A percentile compares a stretch with the other conserved stretches of the same genome.
Evolutionary conservation across 2,888 invertebrate species (phyloP).

Genomic region (Athrips mouffetella): DNA sequence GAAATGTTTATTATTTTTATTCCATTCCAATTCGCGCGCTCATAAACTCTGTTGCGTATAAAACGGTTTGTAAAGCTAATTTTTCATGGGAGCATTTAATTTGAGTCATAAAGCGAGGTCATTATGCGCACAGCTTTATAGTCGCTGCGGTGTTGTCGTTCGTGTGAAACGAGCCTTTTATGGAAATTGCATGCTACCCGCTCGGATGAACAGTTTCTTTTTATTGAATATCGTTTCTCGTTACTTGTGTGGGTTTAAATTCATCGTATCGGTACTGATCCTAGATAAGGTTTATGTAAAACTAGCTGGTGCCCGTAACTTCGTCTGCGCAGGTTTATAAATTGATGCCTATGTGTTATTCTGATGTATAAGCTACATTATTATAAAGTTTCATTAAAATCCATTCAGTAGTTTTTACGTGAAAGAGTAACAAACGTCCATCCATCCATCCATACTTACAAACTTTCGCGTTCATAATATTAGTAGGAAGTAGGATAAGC

Average conservation of each 20-base stretch:
- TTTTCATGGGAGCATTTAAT: neutral
- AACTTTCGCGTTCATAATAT: too few species aligned
- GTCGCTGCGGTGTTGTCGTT: neutral
- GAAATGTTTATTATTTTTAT: neutral
- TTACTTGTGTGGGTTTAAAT: neutral
- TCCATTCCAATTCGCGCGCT: neutral
- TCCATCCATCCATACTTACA: too few species aligned
- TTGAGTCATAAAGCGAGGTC: neutral
- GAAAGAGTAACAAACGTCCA: too few species aligned
- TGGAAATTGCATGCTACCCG: neutral
- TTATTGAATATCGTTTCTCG: constrained; percentile 1
- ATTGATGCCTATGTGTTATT: too few species aligned
- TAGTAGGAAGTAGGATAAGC: too few species aligned
- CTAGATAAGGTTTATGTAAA: too few species aligned
- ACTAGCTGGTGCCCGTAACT: too few species aligned
- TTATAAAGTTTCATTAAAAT: too few species aligned
- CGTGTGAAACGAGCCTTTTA: neutral
- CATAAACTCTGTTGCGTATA: neutral
- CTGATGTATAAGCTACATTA: too few species aligned
- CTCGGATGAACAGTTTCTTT: neutral
- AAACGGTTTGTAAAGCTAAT: neutral
- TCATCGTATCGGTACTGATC: neutral
- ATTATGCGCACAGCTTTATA: neutral
- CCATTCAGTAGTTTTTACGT: too few species aligned
- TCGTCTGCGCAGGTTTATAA: too few species aligned